A percentile compares a stretch with the other conserved stretches of the same genome.
Conservation (phyloP, 1,140 invertebrate genomes). For the Leptoteleia sp. region DNA sequence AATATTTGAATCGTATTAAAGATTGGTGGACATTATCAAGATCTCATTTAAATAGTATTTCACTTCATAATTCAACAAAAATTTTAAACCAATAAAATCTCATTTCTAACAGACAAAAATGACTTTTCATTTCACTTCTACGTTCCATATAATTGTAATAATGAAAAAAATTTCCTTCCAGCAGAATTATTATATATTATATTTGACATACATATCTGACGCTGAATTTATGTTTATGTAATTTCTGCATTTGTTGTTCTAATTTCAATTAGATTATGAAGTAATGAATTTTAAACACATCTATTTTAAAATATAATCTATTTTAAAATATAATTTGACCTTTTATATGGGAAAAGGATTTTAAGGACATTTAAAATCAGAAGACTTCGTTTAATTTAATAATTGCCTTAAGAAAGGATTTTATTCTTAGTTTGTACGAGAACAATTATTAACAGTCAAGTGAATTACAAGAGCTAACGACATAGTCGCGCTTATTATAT, state of each 20-base stretch:
- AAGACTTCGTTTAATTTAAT: constrained; percentile 43
- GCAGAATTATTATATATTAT: too few relatives aligned
- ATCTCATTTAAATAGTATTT: constrained; percentile 27
- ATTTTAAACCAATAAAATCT: constrained; percentile 37
- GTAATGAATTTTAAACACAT: too few relatives aligned
- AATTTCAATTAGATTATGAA: too few relatives aligned
- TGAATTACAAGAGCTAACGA: constrained; percentile 29
- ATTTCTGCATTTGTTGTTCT: too few relatives aligned
- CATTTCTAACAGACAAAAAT: constrained; percentile 21
- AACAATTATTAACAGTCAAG: constrained; percentile 58
- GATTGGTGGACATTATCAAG: constrained; percentile 8
- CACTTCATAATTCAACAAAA: constrained; percentile 12
- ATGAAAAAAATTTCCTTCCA: too few relatives aligned
- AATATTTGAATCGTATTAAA: constrained; percentile 19
- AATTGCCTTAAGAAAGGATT: constrained; percentile 48
- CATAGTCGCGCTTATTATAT: constrained; percentile 23
- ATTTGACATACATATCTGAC: too few relatives aligned
- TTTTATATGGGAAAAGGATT: not conserved
- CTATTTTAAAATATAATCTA: too few relatives aligned
- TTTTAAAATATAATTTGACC: too few relatives aligned
- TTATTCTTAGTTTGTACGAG: constrained; percentile 51
- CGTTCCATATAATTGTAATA: too few relatives aligned
- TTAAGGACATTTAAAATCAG: constrained; percentile 3
- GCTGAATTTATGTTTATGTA: too few relatives aligned
- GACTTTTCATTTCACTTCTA: too few relatives aligned